A percentile compares a stretch with the other conserved stretches of the same genome.
Evolutionary conservation across 2,113 vertebrate genomes (phyloP).

Genomic region (Odobenus rosmarus): DNA sequence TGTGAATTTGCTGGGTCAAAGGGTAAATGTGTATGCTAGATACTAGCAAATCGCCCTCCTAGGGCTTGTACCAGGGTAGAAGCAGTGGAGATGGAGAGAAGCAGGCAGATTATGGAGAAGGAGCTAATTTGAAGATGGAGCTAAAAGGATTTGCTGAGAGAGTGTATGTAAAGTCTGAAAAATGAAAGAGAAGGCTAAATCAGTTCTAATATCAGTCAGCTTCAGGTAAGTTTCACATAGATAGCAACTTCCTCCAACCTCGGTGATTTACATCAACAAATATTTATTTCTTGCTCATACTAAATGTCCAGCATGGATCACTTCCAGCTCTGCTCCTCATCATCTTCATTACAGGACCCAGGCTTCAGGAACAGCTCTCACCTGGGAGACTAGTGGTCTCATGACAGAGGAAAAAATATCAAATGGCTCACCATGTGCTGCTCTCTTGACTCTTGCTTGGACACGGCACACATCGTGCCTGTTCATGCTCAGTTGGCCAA

Average conservation of each 20-base stretch:
- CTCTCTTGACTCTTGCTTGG: not conserved
- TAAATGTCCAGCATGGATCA: not conserved
- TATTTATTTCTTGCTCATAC: not conserved
- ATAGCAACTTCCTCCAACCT: not conserved
- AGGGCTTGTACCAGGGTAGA: not conserved
- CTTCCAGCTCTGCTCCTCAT: not conserved
- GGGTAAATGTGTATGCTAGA: not conserved
- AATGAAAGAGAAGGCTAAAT: not conserved
- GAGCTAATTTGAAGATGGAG: not conserved
- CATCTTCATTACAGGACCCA: not conserved
- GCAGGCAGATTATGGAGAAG: not conserved
- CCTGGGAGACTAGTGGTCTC: not conserved
- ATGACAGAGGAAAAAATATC: not conserved
- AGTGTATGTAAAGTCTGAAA: not conserved
- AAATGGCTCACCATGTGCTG: not conserved
- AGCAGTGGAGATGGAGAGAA: not conserved
- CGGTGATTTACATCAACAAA: not conserved
- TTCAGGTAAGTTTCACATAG: not conserved
- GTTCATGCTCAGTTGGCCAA: not conserved
- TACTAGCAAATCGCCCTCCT: not conserved
- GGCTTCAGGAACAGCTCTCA: not conserved
- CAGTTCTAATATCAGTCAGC: not conserved
- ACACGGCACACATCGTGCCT: not conserved
- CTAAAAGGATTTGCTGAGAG: not conserved
- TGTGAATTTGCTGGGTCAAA: not conserved